These are phyloP conservation scores for Enteromius argenteus DNA, from an alignment of 2,797 vertebrate genomes.

Conservation along the genomic window DNA sequence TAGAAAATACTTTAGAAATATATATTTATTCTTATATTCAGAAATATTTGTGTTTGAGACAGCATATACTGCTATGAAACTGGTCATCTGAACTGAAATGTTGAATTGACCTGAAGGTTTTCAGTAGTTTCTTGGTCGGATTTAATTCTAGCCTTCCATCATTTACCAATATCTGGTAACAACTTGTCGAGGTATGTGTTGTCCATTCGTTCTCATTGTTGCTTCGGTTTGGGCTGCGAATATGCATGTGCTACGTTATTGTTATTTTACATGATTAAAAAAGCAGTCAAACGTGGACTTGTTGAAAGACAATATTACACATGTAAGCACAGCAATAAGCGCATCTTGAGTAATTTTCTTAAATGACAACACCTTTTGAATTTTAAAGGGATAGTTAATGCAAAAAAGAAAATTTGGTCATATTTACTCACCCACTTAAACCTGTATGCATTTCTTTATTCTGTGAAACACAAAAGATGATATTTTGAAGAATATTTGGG, in stretches of 20 bases:
- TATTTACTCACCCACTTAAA: neutral
- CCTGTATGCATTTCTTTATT: neutral
- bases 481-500: neutral
- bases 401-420: neutral
- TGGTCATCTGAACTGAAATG: constrained; percentile 25
- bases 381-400: neutral
- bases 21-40: constrained; percentile 47
- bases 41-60: constrained; percentile 29
- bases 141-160: constrained; percentile 6
- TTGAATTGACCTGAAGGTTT: constrained; percentile 34
- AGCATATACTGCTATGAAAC: constrained; percentile 27
- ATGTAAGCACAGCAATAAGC: constrained; percentile 6
- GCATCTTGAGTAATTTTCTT: neutral
- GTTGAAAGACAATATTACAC: neutral
- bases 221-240: constrained; percentile 21
- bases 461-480: neutral
- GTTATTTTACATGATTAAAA: neutral
- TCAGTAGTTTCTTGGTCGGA: neutral
- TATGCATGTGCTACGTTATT: constrained; percentile 8
- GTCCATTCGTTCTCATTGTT: constrained; percentile 20
- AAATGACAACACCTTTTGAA: neutral
- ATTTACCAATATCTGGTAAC: constrained; percentile 3
- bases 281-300: constrained; percentile 6
- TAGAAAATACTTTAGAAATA: constrained; percentile 59
- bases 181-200: constrained; percentile 34